Conservation (phyloP, 2,113 vertebrate species). For the Procavia capensis region DNA sequence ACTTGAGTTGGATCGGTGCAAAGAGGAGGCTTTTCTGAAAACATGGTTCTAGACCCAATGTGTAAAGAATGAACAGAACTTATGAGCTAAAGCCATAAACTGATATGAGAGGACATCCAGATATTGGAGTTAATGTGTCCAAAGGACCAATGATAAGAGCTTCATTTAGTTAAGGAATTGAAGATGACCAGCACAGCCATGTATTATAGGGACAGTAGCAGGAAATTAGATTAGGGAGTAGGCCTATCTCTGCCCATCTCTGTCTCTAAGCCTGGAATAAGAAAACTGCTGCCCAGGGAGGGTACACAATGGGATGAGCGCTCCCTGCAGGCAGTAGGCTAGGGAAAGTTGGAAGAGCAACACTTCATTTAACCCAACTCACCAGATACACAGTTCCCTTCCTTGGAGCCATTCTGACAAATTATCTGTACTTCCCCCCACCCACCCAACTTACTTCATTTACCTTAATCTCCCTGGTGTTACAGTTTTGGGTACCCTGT, state of each 20-base stretch:
- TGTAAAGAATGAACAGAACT: background rate
- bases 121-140: background rate
- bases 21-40: background rate
- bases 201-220: background rate
- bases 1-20: background rate
- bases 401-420: background rate
- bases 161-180: background rate
- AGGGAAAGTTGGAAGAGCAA: background rate
- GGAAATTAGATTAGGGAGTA: background rate
- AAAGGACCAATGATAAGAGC: background rate
- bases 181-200: background rate
- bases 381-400: background rate
- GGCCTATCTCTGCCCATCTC: background rate
- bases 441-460: slow-evolving; percentile 14
- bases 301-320: no score
- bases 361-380: background rate
- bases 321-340: background rate
- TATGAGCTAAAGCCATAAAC: background rate
- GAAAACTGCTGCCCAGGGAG: background rate
- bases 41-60: background rate
- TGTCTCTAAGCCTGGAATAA: background rate
- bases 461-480: slow-evolving; percentile 23
- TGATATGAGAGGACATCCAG: background rate
- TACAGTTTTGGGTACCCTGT: background rate
- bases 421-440: background rate